Base-by-base conservation (phyloP, 2,888 invertebrate species). In the Nineta flava region DNA sequence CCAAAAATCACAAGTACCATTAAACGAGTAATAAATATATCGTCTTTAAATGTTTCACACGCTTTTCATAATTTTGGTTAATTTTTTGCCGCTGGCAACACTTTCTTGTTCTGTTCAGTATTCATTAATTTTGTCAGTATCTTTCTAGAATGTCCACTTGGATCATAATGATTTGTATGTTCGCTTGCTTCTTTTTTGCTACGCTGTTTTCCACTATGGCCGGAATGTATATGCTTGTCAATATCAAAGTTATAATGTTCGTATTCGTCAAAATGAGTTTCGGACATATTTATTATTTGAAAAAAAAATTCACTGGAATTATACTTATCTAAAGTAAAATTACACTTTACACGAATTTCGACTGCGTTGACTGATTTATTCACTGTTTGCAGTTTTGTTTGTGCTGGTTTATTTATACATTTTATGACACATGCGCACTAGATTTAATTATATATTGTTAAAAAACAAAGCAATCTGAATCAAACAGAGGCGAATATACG, bases 191-290 rank as follows among this genome's bases (percentile, higher is more conserved):
- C 94, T 65, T 83, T 86, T 74, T 94, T 93, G 52, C 83, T 77
- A 56, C 93, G 76, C 61, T 91, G 87, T 66, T 94, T 93, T 54
- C 94, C 94, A 63, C 90, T 83, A 70, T 90, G 87, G 19, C 86
- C 84, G 42, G 82, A 79, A 67, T 81, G 83, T 55, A 92, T 79
- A 65, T 87, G 83, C 69, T 93, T 93, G 67, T 91, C 93, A 73
- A 87, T 82, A 60, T 90, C 90, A 69, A 84, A 93, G 70, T 93
- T 93, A 76, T 88, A 94, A 65, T 91, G 87, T 64, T 94, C 94
- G 77, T 90, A 91, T 64, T 90, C 82, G 71, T 94, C 92, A 66
- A 84, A 83, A 71, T 86, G 80, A 60, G 75, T 73, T 69, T 87
- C 87, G 62, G 47, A 47, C 47, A 47, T 47, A 13, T 34, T 47